A percentile compares a stretch with the other conserved stretches of the same genome.
phyloP scores from a whole-genome alignment of 53 echinoderm and acorn worm species.

The Zoroaster sp. region DNA sequence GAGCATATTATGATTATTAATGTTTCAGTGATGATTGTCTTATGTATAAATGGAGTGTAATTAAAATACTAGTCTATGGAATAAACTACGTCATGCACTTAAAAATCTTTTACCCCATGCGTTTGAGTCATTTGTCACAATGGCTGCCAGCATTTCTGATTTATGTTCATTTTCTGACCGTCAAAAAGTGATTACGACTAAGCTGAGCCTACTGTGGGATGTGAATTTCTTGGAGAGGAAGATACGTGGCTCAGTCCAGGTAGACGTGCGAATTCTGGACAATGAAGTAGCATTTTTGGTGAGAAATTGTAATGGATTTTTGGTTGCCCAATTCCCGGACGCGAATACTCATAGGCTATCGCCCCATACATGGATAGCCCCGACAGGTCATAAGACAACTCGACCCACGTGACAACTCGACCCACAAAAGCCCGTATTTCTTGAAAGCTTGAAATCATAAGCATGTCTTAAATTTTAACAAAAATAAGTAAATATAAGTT shows the following conservation, averaged over 20 bases:
- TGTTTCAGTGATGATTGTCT: too few species aligned
- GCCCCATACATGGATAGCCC: too few species aligned
- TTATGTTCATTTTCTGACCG: slow-evolving; percentile 55
- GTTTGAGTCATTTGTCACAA: slow-evolving; percentile 1
- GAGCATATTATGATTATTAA: too few species aligned
- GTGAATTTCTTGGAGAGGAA: slow-evolving; percentile 72
- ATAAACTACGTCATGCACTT: too few species aligned
- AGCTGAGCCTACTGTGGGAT: slow-evolving; percentile 68
- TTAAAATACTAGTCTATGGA: too few species aligned
- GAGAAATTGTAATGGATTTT: not conserved
- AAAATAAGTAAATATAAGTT: too few species aligned
- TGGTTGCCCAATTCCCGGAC: slow-evolving; percentile 14
- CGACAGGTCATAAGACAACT: too few species aligned
- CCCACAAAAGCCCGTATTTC: not conserved
- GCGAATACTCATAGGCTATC: too few species aligned
- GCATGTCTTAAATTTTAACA: too few species aligned
- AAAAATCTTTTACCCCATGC: too few species aligned
- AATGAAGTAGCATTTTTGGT: slow-evolving; percentile 83
- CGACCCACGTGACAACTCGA: not conserved
- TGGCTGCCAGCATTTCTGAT: slow-evolving; percentile 39
- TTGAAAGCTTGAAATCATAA: too few species aligned
- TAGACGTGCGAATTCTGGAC: slow-evolving; percentile 65
- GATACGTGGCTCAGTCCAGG: slow-evolving; percentile 64
- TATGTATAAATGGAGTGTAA: too few species aligned
- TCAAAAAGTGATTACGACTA: slow-evolving; percentile 61